phyloP scores from a whole-genome alignment of 2,888 invertebrate species.

The Conops quadrifasciatus region DNA sequence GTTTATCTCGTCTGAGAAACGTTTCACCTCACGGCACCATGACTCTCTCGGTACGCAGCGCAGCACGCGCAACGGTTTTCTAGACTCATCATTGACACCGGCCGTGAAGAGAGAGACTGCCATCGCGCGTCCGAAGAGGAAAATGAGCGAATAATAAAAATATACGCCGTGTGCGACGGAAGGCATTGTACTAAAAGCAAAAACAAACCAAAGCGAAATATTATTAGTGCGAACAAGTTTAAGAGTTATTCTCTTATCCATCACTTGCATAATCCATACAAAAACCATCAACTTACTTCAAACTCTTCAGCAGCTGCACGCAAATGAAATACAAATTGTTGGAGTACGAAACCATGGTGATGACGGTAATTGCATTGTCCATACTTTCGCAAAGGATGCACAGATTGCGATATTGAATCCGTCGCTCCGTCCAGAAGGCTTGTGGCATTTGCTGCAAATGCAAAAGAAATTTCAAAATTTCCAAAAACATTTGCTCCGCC shows the following conservation, averaged over 20 bases:
- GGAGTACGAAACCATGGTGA: slow-evolving; percentile 68
- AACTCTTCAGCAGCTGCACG: slow-evolving; percentile 68
- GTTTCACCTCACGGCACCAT: slow-evolving; percentile 66
- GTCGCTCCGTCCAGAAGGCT: slow-evolving; percentile 67
- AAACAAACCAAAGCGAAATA: background rate
- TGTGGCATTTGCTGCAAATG: slow-evolving; percentile 54
- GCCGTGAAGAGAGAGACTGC: slow-evolving; percentile 70
- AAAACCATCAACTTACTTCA: slow-evolving; percentile 58
- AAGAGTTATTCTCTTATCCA: background rate
- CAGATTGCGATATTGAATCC: slow-evolving; percentile 67
- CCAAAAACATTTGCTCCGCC: background rate
- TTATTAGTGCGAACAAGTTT: background rate
- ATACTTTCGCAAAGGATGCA: slow-evolving; percentile 67
- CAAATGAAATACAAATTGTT: slow-evolving; percentile 71
- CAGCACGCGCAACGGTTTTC: slow-evolving; percentile 62
- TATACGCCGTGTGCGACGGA: slow-evolving; percentile 66
- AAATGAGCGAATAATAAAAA: slow-evolving; percentile 69
- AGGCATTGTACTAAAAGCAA: slow-evolving; percentile 57
- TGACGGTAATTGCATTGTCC: slow-evolving; percentile 67
- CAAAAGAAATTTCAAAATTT: background rate
- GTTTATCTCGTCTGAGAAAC: slow-evolving; percentile 61
- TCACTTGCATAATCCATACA: background rate
- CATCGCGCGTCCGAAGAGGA: slow-evolving; percentile 68
- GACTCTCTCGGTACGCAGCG: slow-evolving; percentile 65
- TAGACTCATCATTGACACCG: slow-evolving; percentile 69